Evolutionary conservation across 2,888 invertebrate genomes (phyloP).

Genomic region (Pristionchus exspectatus): DNA sequence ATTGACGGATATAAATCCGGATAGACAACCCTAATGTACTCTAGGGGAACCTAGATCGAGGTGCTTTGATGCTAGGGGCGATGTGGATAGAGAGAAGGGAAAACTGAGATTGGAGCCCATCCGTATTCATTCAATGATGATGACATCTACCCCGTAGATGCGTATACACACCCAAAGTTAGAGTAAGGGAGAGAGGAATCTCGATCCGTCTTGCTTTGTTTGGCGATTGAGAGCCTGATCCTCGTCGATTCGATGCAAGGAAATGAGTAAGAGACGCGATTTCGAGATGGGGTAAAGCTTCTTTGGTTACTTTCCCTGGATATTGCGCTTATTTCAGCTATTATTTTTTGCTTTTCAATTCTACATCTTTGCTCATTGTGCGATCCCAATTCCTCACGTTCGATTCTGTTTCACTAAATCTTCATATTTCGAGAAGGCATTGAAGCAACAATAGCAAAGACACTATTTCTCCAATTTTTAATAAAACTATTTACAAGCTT

Average conservation of each 20-base stretch:
- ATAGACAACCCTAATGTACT: too few relatives aligned
- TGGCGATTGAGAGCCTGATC: conserved; percentile 11
- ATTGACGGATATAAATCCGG: too few relatives aligned
- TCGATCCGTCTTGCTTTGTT: conserved; percentile 27
- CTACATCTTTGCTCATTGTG: too few relatives aligned
- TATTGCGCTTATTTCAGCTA: too few relatives aligned
- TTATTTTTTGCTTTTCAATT: too few relatives aligned
- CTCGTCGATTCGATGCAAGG: not conserved
- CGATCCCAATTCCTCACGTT: not conserved
- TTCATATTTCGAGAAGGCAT: not conserved
- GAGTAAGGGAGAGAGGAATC: not conserved
- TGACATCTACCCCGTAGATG: not conserved
- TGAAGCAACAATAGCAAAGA: not conserved
- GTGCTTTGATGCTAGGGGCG: too few relatives aligned
- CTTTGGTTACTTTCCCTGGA: too few relatives aligned
- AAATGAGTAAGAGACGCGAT: too few relatives aligned
- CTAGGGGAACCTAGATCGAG: too few relatives aligned
- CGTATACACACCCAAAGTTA: not conserved
- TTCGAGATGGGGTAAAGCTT: too few relatives aligned
- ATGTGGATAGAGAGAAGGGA: not conserved
- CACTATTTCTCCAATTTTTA: not conserved
- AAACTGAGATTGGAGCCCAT: not conserved
- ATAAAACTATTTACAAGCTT: not conserved
- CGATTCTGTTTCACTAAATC: not conserved
- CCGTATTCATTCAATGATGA: not conserved